Percentiles rank a stretch among this genome's conserved stretches.
Evolutionary conservation across 2,113 vertebrate genomes (phyloP).

Genomic region (Lepus americanus): DNA sequence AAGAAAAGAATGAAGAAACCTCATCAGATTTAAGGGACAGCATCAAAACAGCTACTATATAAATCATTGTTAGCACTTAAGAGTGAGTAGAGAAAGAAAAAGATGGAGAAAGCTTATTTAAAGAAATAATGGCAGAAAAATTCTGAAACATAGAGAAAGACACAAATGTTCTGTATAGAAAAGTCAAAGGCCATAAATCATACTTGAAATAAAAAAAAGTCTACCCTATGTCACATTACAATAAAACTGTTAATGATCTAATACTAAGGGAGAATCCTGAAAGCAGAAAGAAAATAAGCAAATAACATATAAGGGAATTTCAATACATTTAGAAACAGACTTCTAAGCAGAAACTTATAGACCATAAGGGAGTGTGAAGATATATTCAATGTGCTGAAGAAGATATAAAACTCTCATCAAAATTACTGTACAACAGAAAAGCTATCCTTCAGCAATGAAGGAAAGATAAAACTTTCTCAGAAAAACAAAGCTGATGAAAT

Average conservation of each 20-base stretch:
- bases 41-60: background rate
- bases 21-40: background rate
- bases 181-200: background rate
- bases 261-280: background rate
- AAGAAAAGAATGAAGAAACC: conserved; percentile 51
- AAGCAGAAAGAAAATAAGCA: background rate
- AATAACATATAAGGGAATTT: background rate
- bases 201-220: background rate
- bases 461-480: background rate
- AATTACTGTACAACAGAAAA: background rate
- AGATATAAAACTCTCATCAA: background rate
- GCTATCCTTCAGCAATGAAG: background rate
- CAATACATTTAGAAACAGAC: background rate
- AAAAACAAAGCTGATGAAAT: background rate
- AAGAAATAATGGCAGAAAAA: background rate
- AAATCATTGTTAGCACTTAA: background rate
- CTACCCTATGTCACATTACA: background rate
- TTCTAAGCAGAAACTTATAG: background rate
- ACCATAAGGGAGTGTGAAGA: no score
- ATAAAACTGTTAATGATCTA: background rate
- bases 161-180: background rate
- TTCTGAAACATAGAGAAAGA: background rate
- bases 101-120: background rate
- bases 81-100: background rate
- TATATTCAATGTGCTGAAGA: background rate